Percentiles rank a stretch among this genome's conserved stretches.
Evolutionary conservation across 1,140 invertebrate species (phyloP).

Genomic region (Apis florea): DNA sequence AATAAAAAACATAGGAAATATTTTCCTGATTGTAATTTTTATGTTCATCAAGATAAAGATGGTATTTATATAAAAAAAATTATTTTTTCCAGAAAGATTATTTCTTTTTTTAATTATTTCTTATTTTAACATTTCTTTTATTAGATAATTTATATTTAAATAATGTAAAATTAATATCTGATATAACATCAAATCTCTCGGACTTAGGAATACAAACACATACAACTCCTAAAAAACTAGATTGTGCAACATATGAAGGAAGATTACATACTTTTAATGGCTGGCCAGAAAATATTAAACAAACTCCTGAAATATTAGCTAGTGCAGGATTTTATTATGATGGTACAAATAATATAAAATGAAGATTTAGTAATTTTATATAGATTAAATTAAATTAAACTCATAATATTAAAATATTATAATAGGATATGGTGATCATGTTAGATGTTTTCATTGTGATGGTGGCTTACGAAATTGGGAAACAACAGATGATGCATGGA

Average conservation of each 20-base stretch:
- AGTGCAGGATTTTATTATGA: slow-evolving; percentile 90
- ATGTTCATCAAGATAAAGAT: slow-evolving; percentile 73
- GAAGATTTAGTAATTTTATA: not conserved
- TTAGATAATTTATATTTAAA: slow-evolving; percentile 43
- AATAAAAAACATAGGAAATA: slow-evolving; percentile 87
- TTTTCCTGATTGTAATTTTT: slow-evolving; percentile 86
- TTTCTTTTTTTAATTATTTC: too few relatives aligned
- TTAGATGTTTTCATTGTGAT: slow-evolving; percentile 95
- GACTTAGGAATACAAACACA: slow-evolving; percentile 85
- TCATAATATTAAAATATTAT: slow-evolving; percentile 50
- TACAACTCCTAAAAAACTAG: slow-evolving; percentile 82
- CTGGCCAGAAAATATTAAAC: slow-evolving; percentile 84
- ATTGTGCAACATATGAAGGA: slow-evolving; percentile 83
- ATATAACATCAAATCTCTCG: slow-evolving; percentile 75
- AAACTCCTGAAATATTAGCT: slow-evolving; percentile 85
- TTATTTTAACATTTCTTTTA: not conserved
- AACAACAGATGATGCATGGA: slow-evolving; percentile 91
- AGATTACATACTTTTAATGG: slow-evolving; percentile 84
- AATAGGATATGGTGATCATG: slow-evolving; percentile 84
- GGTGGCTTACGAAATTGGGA: slow-evolving; percentile 93
- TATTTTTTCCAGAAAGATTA: not conserved
- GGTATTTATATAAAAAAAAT: slow-evolving; percentile 53
- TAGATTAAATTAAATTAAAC: not conserved
- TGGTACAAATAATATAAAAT: slow-evolving; percentile 74
- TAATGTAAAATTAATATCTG: slow-evolving; percentile 72